These are phyloP conservation scores for Macroramphosus scolopax DNA, from an alignment of 2,797 vertebrate species.

Conservation along the genomic window DNA sequence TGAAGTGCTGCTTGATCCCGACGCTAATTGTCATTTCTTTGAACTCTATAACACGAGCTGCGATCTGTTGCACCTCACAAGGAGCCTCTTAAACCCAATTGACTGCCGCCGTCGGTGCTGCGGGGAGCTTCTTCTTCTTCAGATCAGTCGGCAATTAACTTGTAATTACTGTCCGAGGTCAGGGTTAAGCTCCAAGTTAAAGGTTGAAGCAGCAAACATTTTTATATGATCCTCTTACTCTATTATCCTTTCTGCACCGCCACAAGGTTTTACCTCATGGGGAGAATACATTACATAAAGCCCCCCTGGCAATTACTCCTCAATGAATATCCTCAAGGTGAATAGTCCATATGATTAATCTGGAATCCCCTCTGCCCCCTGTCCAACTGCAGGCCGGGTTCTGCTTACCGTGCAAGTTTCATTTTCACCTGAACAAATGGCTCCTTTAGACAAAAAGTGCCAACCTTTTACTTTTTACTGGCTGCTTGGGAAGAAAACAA, in stretches of 20 bases:
- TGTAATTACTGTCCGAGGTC: slow-evolving; percentile 68
- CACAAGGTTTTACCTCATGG: slow-evolving; percentile 74
- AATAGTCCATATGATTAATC: slow-evolving; percentile 74
- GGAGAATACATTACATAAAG: slow-evolving; percentile 74
- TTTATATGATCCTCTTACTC: slow-evolving; percentile 76
- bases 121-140: slow-evolving; percentile 49
- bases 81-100: slow-evolving; percentile 49
- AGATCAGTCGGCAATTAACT: slow-evolving; percentile 75
- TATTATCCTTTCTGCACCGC: slow-evolving; percentile 65
- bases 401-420: slow-evolving; percentile 75
- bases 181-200: slow-evolving; percentile 72
- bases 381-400: slow-evolving; percentile 54
- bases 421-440: slow-evolving; percentile 80
- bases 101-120: slow-evolving; percentile 46
- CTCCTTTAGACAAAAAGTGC: slow-evolving; percentile 78
- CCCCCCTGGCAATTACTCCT: slow-evolving; percentile 74
- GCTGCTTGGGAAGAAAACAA: slow-evolving; percentile 40
- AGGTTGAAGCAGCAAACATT: slow-evolving; percentile 75
- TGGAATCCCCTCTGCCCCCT: slow-evolving; percentile 68
- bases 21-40: slow-evolving; percentile 42
- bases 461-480: slow-evolving; percentile 76
- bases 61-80: slow-evolving; percentile 44
- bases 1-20: slow-evolving; percentile 11
- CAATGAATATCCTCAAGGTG: slow-evolving; percentile 69
- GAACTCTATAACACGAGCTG: slow-evolving; percentile 17